These are phyloP conservation scores for Elymnias hypermnestra DNA, from an alignment of 1,140 invertebrate species.

Conservation along the genomic window DNA sequence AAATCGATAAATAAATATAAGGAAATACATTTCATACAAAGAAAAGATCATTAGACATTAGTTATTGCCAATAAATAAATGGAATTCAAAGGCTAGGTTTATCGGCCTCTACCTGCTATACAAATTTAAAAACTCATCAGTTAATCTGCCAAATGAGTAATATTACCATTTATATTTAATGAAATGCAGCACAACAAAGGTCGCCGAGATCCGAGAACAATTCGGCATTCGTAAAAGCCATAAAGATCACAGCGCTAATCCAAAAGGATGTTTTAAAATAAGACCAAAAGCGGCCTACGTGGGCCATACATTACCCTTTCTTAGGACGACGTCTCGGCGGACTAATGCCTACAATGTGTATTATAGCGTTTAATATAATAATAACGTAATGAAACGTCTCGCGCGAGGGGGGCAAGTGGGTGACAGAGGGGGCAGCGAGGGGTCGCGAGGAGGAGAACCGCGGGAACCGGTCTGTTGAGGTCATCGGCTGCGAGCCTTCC, in stretches of 20 bases:
- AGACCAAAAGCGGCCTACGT: slow-evolving; percentile 34
- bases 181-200: too few species aligned
- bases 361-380: slow-evolving; percentile 75
- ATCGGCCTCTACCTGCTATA: too few species aligned
- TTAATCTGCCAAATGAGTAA: too few species aligned
- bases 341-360: slow-evolving; percentile 72
- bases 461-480: slow-evolving; percentile 67
- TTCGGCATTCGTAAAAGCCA: slow-evolving; percentile 20
- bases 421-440: slow-evolving; percentile 18
- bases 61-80: too few species aligned
- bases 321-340: slow-evolving; percentile 46
- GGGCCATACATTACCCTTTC: slow-evolving; percentile 53
- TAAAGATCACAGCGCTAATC: slow-evolving; percentile 40
- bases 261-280: slow-evolving; percentile 33
- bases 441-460: slow-evolving; percentile 27
- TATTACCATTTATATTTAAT: too few species aligned
- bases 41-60: too few species aligned
- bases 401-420: slow-evolving; percentile 31
- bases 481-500: slow-evolving; percentile 72
- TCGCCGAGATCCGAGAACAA: not conserved
- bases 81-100: too few species aligned
- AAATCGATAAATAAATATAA: too few species aligned
- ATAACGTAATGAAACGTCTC: slow-evolving; percentile 74
- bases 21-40: too few species aligned
- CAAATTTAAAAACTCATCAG: too few species aligned